These are phyloP conservation scores for Theretra japonica DNA, from an alignment of 2,888 invertebrate genomes.

Conservation along the genomic window DNA sequence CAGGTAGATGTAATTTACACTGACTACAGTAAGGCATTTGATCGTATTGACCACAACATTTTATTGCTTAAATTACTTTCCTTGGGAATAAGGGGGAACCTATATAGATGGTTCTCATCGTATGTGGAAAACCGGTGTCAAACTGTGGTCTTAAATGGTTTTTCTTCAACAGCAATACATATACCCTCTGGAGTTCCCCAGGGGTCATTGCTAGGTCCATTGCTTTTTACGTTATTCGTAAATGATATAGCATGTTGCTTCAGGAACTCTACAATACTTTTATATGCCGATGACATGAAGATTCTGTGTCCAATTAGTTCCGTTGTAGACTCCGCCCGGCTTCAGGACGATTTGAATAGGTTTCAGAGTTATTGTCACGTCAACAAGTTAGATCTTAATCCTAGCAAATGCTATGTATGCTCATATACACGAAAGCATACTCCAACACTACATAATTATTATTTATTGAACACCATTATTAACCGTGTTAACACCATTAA, in stretches of 20 bases:
- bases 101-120: neutral
- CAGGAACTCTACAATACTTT: neutral
- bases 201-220: no score
- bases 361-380: neutral
- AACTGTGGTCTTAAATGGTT: no score
- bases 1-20: slow-evolving; percentile 32
- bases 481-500: neutral
- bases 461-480: no score
- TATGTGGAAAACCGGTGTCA: neutral
- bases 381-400: no score
- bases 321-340: neutral
- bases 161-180: neutral
- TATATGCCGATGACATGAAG: neutral
- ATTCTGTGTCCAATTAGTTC: neutral
- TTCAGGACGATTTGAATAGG: neutral
- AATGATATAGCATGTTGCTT: neutral
- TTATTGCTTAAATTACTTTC: slow-evolving; percentile 12
- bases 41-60: slow-evolving; percentile 11
- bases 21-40: slow-evolving; percentile 30
- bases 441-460: no score
- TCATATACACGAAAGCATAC: no score
- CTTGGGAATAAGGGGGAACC: slow-evolving; percentile 5
- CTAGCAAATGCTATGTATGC: no score
- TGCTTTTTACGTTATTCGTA: neutral
- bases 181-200: neutral